Percentiles rank a stretch among this genome's conserved stretches.
Evolutionary conservation across 2,888 invertebrate genomes (phyloP).

Genomic region (Marasmarcha lunaedactyla): DNA sequence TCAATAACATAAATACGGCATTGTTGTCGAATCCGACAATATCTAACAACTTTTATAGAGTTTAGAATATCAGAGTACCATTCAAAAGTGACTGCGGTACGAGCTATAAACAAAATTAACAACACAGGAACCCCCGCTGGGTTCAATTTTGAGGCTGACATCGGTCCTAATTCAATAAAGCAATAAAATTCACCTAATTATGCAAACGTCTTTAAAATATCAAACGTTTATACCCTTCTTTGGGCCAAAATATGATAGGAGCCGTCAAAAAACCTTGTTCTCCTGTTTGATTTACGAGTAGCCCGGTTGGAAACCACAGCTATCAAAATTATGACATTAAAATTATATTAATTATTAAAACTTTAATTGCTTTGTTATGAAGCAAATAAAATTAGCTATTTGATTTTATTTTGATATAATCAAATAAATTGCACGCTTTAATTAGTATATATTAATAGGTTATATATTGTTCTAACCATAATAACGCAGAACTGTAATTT

Average conservation of each 20-base stretch:
- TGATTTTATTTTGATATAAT: not conserved
- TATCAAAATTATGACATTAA: conserved; percentile 37
- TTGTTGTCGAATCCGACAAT: conserved; percentile 52
- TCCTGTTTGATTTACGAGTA: conserved; percentile 55
- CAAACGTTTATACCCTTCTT: conserved; percentile 52
- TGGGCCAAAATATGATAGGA: conserved; percentile 49
- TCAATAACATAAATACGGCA: conserved; percentile 56
- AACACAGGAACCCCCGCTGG: conserved; percentile 63
- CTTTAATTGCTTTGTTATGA: conserved; percentile 34
- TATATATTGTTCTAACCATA: no score
- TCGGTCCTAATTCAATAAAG: conserved; percentile 70
- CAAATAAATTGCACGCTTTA: no score
- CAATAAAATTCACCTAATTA: conserved; percentile 71
- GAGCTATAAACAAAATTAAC: conserved; percentile 70
- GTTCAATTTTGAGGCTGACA: conserved; percentile 69
- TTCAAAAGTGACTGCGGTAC: conserved; percentile 63
- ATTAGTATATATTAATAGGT: no score
- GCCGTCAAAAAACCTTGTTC: conserved; percentile 41
- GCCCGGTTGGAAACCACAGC: conserved; percentile 6
- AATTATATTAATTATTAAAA: conserved; percentile 35
- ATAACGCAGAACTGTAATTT: no score
- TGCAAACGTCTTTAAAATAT: conserved; percentile 66
- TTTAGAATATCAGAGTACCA: conserved; percentile 56
- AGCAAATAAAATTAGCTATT: conserved; percentile 9
- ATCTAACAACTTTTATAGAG: conserved; percentile 59